phyloP scores from a whole-genome alignment of 2,113 vertebrate genomes.

The Trichomycterus rosablanca region DNA sequence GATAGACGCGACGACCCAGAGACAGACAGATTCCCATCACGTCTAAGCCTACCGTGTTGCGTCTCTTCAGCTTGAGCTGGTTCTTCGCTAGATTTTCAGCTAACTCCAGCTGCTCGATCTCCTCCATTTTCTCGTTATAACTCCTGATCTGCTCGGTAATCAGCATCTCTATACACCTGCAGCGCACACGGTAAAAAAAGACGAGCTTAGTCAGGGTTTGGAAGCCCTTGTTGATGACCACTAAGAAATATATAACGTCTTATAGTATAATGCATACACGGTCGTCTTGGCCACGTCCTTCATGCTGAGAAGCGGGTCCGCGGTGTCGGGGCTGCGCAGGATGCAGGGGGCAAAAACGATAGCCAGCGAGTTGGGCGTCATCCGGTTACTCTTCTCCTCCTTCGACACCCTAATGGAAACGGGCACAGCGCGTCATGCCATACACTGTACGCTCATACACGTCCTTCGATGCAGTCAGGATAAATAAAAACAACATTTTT shows the following conservation, averaged over 20 bases:
- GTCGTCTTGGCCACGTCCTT: constrained; percentile 95
- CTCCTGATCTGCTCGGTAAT: constrained; percentile 89
- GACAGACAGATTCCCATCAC: neutral
- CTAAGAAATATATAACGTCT: neutral
- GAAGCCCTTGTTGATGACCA: neutral
- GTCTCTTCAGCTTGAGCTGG: constrained; percentile 81
- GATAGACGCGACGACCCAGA: neutral
- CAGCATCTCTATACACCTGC: constrained; percentile 79
- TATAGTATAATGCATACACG: constrained; percentile 69
- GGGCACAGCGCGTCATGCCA: neutral
- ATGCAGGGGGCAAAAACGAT: constrained; percentile 95
- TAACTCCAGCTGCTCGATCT: constrained; percentile 90
- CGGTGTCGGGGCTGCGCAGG: constrained; percentile 85
- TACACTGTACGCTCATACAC: no score
- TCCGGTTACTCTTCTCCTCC: constrained; percentile 88
- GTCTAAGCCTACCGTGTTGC: constrained; percentile 75
- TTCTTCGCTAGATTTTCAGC: constrained; percentile 83
- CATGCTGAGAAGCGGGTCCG: constrained; percentile 92
- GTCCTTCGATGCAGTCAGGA: no score
- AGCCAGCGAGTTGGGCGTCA: constrained; percentile 89
- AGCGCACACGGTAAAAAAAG: no score
- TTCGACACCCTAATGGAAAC: constrained; percentile 78
- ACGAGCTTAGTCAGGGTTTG: neutral
- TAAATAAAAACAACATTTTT: no score
- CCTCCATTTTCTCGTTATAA: constrained; percentile 93